phyloP scores from a whole-genome alignment of 2,888 invertebrate genomes.

The Phasia obesa region DNA sequence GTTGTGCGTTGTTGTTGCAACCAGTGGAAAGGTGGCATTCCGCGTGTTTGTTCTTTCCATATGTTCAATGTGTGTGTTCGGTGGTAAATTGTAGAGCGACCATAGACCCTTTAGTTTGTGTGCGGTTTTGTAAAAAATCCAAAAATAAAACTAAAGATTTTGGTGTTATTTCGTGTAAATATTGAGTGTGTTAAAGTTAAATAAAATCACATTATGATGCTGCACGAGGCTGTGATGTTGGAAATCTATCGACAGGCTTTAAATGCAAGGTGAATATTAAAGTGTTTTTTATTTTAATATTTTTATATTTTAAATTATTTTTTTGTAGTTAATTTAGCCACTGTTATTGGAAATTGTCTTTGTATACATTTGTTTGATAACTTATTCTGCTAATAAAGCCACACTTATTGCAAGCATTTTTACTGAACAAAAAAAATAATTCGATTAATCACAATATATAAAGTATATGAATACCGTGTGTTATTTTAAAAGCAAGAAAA shows the following conservation, averaged over 20 bases:
- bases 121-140: slow-evolving; percentile 35
- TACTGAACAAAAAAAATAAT: too few relatives aligned
- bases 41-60: slow-evolving; percentile 52
- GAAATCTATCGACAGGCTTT: slow-evolving; percentile 83
- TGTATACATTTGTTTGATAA: too few relatives aligned
- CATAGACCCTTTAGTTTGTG: too few relatives aligned
- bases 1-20: slow-evolving; percentile 48
- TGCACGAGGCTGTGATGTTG: slow-evolving; percentile 83
- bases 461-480: too few relatives aligned
- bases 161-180: slow-evolving; percentile 6
- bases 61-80: slow-evolving; percentile 25
- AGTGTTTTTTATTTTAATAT: too few relatives aligned
- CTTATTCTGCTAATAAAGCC: too few relatives aligned
- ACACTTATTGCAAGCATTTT: too few relatives aligned
- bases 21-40: slow-evolving; percentile 38
- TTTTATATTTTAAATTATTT: background rate
- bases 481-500: too few relatives aligned
- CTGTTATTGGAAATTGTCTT: too few relatives aligned
- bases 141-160: slow-evolving; percentile 7
- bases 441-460: too few relatives aligned
- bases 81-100: slow-evolving; percentile 25
- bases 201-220: slow-evolving; percentile 79
- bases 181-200: slow-evolving; percentile 20
- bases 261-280: slow-evolving; percentile 81
- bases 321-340: background rate